phyloP scores from a whole-genome alignment of 2,797 vertebrate species.

The Hybognathus amarus region DNA sequence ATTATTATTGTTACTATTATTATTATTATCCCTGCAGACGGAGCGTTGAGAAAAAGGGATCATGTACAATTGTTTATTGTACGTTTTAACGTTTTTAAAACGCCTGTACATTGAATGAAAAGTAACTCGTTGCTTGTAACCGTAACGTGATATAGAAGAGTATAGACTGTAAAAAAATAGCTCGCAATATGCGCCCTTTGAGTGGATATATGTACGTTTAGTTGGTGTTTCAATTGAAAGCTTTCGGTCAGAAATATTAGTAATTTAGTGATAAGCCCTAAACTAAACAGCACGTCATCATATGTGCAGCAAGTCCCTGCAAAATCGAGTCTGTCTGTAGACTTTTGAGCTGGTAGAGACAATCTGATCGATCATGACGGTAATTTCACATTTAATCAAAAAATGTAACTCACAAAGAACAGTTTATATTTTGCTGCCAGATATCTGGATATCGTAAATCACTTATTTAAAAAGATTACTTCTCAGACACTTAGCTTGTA shows the following conservation, averaged over 20 bases:
- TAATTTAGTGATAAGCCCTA: conserved; percentile 56
- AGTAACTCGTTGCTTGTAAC: background rate
- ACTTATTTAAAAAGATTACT: background rate
- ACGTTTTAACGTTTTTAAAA: background rate
- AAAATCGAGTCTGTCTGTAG: background rate
- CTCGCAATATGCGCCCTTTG: background rate
- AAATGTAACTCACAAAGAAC: background rate
- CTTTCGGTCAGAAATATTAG: background rate
- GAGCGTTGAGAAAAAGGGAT: background rate
- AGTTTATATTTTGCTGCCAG: background rate
- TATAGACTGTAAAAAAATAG: too few species aligned
- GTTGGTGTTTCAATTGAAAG: background rate
- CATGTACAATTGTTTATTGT: background rate
- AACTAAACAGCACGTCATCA: background rate
- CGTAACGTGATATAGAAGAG: too few species aligned
- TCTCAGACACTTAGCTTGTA: background rate
- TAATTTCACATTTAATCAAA: conserved; percentile 2
- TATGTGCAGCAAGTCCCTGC: background rate
- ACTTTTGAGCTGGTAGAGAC: background rate
- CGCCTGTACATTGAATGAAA: background rate
- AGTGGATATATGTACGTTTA: background rate
- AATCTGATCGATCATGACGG: conserved; percentile 42
- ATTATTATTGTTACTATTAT: background rate
- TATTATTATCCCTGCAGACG: background rate
- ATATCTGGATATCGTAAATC: background rate